Evolutionary conservation across 2,113 vertebrate genomes (phyloP).

Genomic region (Paracanthobrama guichenoti): DNA sequence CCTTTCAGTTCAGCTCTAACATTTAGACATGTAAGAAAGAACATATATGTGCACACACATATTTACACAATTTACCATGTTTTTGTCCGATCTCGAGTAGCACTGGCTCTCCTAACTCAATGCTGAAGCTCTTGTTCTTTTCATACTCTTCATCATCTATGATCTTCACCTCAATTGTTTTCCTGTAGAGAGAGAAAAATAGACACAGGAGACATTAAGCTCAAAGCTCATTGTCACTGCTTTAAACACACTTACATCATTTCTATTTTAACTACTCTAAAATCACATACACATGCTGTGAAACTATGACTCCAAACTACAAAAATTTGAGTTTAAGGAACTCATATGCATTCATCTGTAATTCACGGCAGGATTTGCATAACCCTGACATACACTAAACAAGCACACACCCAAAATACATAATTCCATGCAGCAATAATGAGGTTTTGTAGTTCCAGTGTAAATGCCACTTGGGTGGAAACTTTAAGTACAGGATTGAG

Average conservation of each 20-base stretch:
- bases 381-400: constrained; percentile 9
- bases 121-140: constrained; percentile 76
- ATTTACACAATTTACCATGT: constrained; percentile 46
- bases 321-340: background rate
- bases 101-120: constrained; percentile 77
- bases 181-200: constrained; percentile 66
- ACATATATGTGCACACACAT: background rate
- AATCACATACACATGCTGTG: background rate
- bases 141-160: constrained; percentile 79
- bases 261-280: background rate
- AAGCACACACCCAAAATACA: constrained; percentile 40
- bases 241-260: background rate
- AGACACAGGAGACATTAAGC: constrained; percentile 10
- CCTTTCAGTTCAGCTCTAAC: background rate
- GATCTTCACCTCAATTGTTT: constrained; percentile 77
- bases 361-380: background rate
- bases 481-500: background rate
- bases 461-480: background rate
- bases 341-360: background rate
- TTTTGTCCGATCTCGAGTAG: constrained; percentile 77
- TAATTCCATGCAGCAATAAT: constrained; percentile 6
- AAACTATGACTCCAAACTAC: constrained; percentile 46
- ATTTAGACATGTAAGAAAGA: background rate
- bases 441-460: background rate
- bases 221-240: background rate